Evolutionary conservation across 1,140 invertebrate species (phyloP).

Genomic region (Ericerus pela): DNA sequence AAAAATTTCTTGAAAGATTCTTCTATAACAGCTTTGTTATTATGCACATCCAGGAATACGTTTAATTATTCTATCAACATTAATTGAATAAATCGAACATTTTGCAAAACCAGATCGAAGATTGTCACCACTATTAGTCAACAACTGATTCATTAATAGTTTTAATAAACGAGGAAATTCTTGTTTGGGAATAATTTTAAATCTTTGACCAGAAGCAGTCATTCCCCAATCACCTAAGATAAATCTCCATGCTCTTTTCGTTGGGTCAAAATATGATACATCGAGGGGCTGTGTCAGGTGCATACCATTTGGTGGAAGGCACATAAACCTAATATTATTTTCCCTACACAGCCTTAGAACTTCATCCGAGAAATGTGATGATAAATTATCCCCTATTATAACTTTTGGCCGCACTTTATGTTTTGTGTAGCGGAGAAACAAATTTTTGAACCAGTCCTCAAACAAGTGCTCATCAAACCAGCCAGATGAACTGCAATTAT

Average conservation of each 20-base stretch:
- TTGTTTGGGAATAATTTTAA: not conserved
- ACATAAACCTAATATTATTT: constrained; percentile 29
- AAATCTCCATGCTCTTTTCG: constrained; percentile 29
- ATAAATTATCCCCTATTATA: constrained; percentile 30
- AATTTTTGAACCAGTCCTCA: too few relatives aligned
- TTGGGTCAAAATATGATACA: constrained; percentile 27
- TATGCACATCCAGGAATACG: not conserved
- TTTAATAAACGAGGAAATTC: not conserved
- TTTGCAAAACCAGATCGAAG: not conserved
- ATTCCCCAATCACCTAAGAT: constrained; percentile 25
- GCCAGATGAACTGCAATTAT: too few relatives aligned
- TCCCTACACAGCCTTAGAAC: constrained; percentile 25
- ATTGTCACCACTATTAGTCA: not conserved
- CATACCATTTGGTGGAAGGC: constrained; percentile 30
- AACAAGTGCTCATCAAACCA: too few relatives aligned
- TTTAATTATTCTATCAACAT: not conserved
- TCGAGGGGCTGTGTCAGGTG: constrained; percentile 32
- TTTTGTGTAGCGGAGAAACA: too few relatives aligned
- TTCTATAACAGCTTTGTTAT: not conserved
- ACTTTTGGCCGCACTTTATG: too few relatives aligned
- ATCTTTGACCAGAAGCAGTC: not conserved
- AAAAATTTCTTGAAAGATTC: not conserved
- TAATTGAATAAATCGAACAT: not conserved
- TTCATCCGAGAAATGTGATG: constrained; percentile 27
- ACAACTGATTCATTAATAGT: not conserved